phyloP scores from a whole-genome alignment of 2,888 invertebrate species.

The Lithophane ornitopus region DNA sequence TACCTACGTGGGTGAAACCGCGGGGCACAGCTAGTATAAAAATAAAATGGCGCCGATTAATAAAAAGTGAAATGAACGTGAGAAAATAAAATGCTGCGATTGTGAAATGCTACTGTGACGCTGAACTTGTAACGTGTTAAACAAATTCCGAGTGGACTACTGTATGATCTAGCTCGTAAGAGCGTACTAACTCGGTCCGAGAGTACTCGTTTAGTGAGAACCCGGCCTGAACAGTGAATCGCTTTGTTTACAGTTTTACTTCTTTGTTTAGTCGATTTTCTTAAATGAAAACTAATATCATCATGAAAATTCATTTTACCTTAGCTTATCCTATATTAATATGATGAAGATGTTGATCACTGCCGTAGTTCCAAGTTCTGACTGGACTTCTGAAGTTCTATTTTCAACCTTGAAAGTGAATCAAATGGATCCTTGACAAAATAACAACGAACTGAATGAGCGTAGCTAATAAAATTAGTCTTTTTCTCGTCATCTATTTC shows the following conservation, averaged over 20 bases:
- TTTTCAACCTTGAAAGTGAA: neutral
- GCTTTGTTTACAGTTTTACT: neutral
- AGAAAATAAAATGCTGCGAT: no score
- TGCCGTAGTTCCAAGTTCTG: neutral
- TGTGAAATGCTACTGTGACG: no score
- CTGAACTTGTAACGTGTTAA: no score
- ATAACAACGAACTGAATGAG: neutral
- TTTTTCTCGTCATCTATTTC: neutral
- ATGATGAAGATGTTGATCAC: neutral
- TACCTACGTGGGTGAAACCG: no score
- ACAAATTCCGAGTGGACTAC: no score
- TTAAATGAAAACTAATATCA: no score
- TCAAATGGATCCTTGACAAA: neutral
- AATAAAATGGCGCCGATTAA: no score
- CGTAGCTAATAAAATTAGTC: fast-evolving
- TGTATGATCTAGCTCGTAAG: no score
- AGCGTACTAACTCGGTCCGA: no score
- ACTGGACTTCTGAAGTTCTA: neutral
- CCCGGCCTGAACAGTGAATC: neutral
- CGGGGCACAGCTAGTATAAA: no score
- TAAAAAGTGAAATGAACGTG: no score
- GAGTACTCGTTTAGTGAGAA: no score
- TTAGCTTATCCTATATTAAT: neutral
- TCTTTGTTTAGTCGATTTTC: neutral
- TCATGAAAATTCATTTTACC: neutral